Base-by-base conservation (phyloP, 2,797 vertebrate species). In the Champsocephalus esox region DNA sequence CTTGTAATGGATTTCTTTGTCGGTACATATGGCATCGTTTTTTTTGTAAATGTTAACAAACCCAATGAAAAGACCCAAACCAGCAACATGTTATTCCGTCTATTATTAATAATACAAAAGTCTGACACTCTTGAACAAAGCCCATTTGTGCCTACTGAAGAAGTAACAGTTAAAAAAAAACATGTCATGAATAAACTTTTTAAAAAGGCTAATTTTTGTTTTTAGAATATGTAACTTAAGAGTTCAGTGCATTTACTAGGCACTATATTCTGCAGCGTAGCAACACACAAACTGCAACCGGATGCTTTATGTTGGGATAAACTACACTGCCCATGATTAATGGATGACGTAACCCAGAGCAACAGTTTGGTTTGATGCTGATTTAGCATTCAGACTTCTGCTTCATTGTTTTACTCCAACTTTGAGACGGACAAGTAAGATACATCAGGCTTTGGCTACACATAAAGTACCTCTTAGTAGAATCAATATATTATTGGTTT, bases 351-450 rank as follows among this genome's bases (percentile, higher is more conserved):
- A 21, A 24, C 3, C 11, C 3, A 9, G 13, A 28, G 11, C 7
- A 64, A 43, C 50, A 70, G 48, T 52, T 49, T 69, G 55, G 16
- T 57, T 54, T 50, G 9, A 13, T 55, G 4, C 52, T 48, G 16
- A 11, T 44, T 46, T 24, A 41, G 16, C 21, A 6, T 61, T 61
- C 12, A 32, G 28, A 24, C 12, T 38, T 68, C 54, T 70, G 61
- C 32, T 65, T 52, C 66, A 13, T 8, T 38, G 41, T 66, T 54
- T 16, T 46, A n/a, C 34, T 56, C 2, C 3, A 24, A 5, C 28
- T 28, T 1, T 17, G 21, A 38, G 12, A 14, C 44, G 34, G 16
- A 56, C 2, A 50, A 58, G 34, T 11, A 24, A 21, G 4, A 21
- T 7, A 34, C 4, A 51, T 19, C 2, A 66, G 9, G 41, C 58